Evolutionary conservation across 53 echinoderm and acorn worm species (phyloP).

Genomic region (Pentamera pediparva): DNA sequence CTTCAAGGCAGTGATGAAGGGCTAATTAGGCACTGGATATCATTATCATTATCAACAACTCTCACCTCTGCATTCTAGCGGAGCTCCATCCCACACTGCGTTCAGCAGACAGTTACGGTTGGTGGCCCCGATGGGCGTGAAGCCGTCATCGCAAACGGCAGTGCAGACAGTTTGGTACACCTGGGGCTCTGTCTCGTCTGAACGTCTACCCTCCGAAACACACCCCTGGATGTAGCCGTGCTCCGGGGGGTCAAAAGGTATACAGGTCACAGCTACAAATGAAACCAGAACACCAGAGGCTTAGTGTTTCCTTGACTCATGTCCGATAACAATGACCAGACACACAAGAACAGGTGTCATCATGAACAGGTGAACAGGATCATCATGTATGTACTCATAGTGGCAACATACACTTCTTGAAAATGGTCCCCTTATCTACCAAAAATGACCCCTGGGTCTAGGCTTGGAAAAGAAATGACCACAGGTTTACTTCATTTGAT

Average conservation of each 20-base stretch:
- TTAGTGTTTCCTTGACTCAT: background rate
- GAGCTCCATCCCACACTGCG: slow-evolving; percentile 64
- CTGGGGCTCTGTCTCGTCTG: slow-evolving; percentile 21
- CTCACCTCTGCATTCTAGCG: slow-evolving; percentile 55
- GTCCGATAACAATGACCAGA: no score
- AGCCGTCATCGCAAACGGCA: slow-evolving; percentile 54
- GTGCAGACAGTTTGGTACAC: slow-evolving; percentile 40
- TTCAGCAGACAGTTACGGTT: slow-evolving; percentile 45
- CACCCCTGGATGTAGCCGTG: slow-evolving; percentile 23
- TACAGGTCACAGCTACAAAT: slow-evolving; percentile 5
- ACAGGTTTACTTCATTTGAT: no score
- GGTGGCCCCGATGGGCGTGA: slow-evolving; percentile 35
- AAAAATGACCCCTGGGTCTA: no score
- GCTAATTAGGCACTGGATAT: background rate
- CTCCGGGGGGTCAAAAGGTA: slow-evolving; percentile 19
- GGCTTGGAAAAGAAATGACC: no score
- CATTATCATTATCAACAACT: no score
- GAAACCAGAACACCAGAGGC: background rate
- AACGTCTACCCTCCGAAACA: background rate
- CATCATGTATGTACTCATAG: no score
- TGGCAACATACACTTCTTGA: no score
- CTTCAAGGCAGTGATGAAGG: background rate
- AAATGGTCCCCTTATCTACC: no score
- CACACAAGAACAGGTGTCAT: no score
- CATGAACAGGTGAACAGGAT: no score